Evolutionary conservation across 2,113 vertebrate genomes (phyloP), one percentile per base, ranked within the genome.

Genomic region (Isurus oxyrinchus): DNA sequence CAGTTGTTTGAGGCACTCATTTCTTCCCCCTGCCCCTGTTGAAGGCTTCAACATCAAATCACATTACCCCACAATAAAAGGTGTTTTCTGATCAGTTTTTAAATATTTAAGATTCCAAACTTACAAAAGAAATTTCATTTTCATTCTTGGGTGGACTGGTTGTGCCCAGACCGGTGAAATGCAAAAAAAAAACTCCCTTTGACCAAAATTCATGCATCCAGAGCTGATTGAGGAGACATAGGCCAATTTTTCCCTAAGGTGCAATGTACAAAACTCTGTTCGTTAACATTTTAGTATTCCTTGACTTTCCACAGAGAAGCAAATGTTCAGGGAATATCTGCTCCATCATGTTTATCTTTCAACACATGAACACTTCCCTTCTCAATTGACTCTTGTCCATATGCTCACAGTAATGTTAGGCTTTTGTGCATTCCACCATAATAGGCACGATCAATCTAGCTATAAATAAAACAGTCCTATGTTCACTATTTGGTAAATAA

Each of bases 221-320:
- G 44, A 95, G 66, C 44, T 95, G 94, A 95, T 95, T 72, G 94
- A 95, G 67, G 23, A 66, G 27, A 63, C 25, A 19, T 55, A 23
- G 66, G 44, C 44, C 94, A 95, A 72, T 76, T 95, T 76, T 8
- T 72, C 67, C 19, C 40, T 31, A 44, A 67, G 23, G 66, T 72
- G 40, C n/a, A 95, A 72, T 95, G 67, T 49, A 55, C 67, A 95
- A 35, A 95, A 72, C 49, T 95, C 44, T 95, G 44, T 72, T 91
- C 57, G 88, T 91, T 72, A 53, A 53, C 67, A 95, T 76, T 76
- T 95, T 55, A 27, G 49, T 95, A 55, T 76, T 95, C 27, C 67
- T 53, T 53, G 44, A 95, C 66, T 95, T 95, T 95, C 59, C 59
- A 72, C 44, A 72, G 63, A 72, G 44, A 72, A 76, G 27, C 55